These are phyloP conservation scores for Anoplolepis gracilipes DNA, from an alignment of 1,140 invertebrate species.

Conservation along the genomic window DNA sequence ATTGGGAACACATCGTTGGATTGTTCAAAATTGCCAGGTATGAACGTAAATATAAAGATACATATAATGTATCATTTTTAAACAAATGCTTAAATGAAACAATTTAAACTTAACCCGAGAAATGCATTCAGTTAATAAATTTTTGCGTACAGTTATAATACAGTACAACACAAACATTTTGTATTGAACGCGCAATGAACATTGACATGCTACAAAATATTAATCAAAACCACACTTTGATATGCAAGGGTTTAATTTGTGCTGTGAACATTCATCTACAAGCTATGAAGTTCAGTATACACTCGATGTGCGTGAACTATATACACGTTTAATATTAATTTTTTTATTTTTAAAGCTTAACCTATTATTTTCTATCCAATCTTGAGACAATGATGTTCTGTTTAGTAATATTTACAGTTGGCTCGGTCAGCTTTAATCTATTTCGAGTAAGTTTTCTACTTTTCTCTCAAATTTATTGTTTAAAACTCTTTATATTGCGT, in stretches of 20 bases:
- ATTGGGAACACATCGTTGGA: neutral
- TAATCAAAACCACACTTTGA: neutral
- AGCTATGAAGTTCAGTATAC: conserved; percentile 20
- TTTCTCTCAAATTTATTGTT: neutral
- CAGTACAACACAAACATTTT: conserved; percentile 2
- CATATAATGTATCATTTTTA: neutral
- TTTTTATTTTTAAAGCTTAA: conserved; percentile 19
- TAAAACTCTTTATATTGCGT: too few species aligned
- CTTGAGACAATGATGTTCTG: neutral
- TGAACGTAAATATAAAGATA: neutral
- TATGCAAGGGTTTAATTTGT: neutral
- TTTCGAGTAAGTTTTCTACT: conserved; percentile 20
- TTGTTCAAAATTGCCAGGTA: conserved; percentile 24
- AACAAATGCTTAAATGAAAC: neutral
- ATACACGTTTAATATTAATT: neutral
- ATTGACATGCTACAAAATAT: neutral
- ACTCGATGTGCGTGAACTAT: neutral
- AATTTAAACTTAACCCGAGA: neutral
- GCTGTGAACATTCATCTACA: conserved; percentile 12
- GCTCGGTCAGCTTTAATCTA: neutral
- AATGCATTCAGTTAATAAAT: neutral
- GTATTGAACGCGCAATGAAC: conserved; percentile 10
- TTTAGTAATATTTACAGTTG: neutral
- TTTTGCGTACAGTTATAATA: conserved; percentile 6
- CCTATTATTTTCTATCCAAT: neutral